phyloP scores from a whole-genome alignment of 2,113 vertebrate species.

The Pituophis catenifer region DNA sequence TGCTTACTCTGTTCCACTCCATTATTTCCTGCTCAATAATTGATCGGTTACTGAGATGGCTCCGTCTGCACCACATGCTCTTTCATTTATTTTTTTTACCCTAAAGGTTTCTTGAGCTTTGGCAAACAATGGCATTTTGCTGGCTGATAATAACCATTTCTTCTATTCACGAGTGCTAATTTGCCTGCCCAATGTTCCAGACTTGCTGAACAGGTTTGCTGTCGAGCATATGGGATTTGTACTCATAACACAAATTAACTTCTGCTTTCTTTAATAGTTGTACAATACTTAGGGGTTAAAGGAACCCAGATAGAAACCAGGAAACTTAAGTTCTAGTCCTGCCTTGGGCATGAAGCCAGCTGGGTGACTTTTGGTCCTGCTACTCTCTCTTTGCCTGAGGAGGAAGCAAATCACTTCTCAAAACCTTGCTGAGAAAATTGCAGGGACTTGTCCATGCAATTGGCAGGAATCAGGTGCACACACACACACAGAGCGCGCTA shows the following conservation, averaged over 20 bases:
- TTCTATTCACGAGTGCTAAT: background rate
- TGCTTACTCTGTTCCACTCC: background rate
- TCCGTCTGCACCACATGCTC: background rate
- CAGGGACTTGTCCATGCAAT: background rate
- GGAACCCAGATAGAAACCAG: background rate
- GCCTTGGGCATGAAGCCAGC: background rate
- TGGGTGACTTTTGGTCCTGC: background rate
- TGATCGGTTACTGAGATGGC: background rate
- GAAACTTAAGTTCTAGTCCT: background rate
- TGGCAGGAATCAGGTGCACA: background rate
- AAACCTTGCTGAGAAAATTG: background rate
- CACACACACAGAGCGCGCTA: background rate
- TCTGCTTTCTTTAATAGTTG: background rate
- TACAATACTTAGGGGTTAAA: background rate
- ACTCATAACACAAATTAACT: background rate
- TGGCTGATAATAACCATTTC: background rate
- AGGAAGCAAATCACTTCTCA: background rate
- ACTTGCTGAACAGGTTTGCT: background rate
- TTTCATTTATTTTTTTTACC: background rate
- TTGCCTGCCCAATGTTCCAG: background rate
- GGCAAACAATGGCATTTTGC: background rate
- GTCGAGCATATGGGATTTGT: background rate
- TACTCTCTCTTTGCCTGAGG: background rate
- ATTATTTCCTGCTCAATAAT: background rate
- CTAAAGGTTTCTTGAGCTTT: background rate